These are phyloP conservation scores for Heteromurus nitidus DNA, from an alignment of 2,888 invertebrate genomes.

Conservation along the genomic window DNA sequence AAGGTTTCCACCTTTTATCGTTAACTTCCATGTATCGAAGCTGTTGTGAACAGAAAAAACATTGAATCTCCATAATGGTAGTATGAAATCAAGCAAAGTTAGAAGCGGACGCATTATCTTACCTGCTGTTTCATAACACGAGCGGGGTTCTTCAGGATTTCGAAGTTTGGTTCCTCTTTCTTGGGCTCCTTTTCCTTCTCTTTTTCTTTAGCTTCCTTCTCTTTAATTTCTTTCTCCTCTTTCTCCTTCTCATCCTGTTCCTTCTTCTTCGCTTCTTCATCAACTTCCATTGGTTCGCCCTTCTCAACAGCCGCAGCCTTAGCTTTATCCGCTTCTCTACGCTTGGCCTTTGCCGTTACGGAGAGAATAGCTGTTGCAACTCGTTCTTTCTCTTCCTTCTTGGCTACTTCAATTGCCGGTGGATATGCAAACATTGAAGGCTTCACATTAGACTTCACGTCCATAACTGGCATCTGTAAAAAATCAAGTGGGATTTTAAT, in stretches of 20 bases:
- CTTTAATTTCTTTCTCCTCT: conserved; percentile 76
- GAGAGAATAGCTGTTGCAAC: conserved; percentile 98
- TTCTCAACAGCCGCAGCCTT: conserved; percentile 76
- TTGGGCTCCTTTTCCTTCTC: conserved; percentile 80
- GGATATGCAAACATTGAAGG: conserved; percentile 98
- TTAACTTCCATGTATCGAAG: conserved; percentile 83
- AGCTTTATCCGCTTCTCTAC: conserved; percentile 85
- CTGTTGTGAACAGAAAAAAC: conserved; percentile 74
- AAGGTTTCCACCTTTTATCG: conserved; percentile 88
- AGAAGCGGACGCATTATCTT: neutral
- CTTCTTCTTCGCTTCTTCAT: conserved; percentile 77
- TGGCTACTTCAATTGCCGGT: conserved; percentile 97
- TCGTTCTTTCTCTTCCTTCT: conserved; percentile 97
- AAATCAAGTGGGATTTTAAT: no score
- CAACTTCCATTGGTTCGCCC: conserved; percentile 76
- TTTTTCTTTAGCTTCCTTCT: conserved; percentile 76
- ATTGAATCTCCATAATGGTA: conserved; percentile 1
- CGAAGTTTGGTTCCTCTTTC: conserved; percentile 87
- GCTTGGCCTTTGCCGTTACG: conserved; percentile 91
- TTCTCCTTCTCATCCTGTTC: conserved; percentile 76
- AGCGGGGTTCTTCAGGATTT: conserved; percentile 95
- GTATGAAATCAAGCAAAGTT: neutral
- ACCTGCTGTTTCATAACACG: conserved; percentile 93
- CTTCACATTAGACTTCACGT: conserved; percentile 92
- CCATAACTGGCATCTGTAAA: conserved; percentile 90